Evolutionary conservation across 1,140 invertebrate species (phyloP), one percentile per base, ranked within the genome.

Genomic region (Brachionus paranguensis): DNA sequence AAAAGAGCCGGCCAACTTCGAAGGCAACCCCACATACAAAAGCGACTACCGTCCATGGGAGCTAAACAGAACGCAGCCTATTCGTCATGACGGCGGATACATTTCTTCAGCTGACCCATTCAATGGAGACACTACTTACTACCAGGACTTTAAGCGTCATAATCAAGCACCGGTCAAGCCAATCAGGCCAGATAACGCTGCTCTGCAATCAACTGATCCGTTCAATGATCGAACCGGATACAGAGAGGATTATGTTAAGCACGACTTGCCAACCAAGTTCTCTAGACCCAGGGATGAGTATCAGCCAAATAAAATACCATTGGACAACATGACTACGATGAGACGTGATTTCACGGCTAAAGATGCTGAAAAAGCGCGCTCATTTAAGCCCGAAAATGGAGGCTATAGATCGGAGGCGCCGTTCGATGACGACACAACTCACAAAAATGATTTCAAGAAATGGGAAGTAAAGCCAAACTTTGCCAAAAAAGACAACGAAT

Each of bases 1-100:
- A 53, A 86, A 85, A 68, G 70, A 87, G 10, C 85, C 86, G 7
- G 88, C 86, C 17, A 88, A 85, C 85, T 90, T 90, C 87, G 88
- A 90, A 83, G 89, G 89, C 29, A 87, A 89, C 85, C 89, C 89
- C 45, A 90, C 89, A 37, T 90, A 90, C 84, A 87, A 86, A 86
- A 83, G 85, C 86, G 89, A 90, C 85, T 90, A 88, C 84, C 86
- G 86, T 43, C 88, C 88, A 83, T 90, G 89, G 89, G 86, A 86
- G 20, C 70, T 88, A 41, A 84, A 84, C 12, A 78, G 83, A 29
- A 86, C 86, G 24, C 55, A 84, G 53, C 78, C 64, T 6, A 84
- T 83, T 10, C 24, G 45, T 14, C 81, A 84, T 20, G 84, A 85
- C 29, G 84, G 55, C 84, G 17, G 85, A 85, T 27, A 85, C 85